Base-by-base conservation (phyloP, 2,113 vertebrate genomes). In the Atrichornis clamosus region DNA sequence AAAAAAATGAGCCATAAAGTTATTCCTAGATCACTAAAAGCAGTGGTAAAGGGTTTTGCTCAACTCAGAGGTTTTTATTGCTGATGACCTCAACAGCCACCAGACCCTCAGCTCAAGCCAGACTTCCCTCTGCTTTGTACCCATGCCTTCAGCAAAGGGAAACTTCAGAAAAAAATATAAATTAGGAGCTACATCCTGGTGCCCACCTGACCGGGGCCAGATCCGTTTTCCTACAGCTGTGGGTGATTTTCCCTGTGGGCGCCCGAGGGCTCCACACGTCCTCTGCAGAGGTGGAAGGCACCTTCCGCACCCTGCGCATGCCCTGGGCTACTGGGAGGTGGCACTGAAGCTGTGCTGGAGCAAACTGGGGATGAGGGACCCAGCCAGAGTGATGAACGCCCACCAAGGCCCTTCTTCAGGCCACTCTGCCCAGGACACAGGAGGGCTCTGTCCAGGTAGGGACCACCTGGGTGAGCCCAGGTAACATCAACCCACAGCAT, bases 221-320 rank as follows among this genome's bases (percentile, higher is more conserved):
- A 53, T 39, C 33, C 1, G 0, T 72, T 52, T 23, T 35, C 52
- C 47, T 35, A 0, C 17, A 26, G 6, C 15, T 23, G 42, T 6
- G 44, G 53, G 8, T 39, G 9, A 9, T 22, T 30, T 14, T 53
- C 21, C 11, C n/a, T 11, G 44, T 3, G 50, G 64, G 69, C 42
- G 33, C 14, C 44, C 10, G 46, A 20, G 33, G 52, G 55, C 62
- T 47, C 47, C 24, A 10, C 20, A 11, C 22, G 4, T 5, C 50
- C 15, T 1, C 52, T 16, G 24, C 37, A n/a, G 22, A 39, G 1
- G 1, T 1, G 39, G 41, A 7, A 28, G 49, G 62, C 72, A 60
- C 11, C 28, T 18, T 44, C 12, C 26, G 46, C n/a, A 30, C 19
- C 41, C 41, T 6, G 0, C 7, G 0, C 6, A 11, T 47, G 30